phyloP scores from a whole-genome alignment of 1,140 invertebrate species.

The Bombus consobrinus region DNA sequence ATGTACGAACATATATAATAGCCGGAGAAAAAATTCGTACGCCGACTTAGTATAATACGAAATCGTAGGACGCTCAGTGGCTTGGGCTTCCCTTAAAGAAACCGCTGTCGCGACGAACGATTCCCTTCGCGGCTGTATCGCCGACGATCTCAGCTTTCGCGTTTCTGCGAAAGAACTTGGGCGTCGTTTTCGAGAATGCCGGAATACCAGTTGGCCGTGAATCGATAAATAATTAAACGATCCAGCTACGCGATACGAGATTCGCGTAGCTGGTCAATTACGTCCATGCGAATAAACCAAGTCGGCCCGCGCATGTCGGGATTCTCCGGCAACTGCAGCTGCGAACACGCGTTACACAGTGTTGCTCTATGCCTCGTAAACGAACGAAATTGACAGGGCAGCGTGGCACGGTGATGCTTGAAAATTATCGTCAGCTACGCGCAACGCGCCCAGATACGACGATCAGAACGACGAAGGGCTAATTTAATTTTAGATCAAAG shows the following conservation, averaged over 20 bases:
- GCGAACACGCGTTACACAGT: neutral
- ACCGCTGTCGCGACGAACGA: neutral
- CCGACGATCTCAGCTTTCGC: neutral
- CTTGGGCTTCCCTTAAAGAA: conserved; percentile 13
- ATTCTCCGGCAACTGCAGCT: neutral
- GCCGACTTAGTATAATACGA: conserved; percentile 23
- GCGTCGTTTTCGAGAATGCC: no score
- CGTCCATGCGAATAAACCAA: neutral
- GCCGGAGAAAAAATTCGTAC: conserved; percentile 44
- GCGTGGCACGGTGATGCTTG: neutral
- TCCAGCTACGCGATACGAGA: neutral
- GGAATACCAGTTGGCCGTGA: no score
- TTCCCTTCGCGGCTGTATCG: neutral
- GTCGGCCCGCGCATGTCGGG: no score
- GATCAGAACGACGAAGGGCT: neutral
- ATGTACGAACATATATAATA: conserved; percentile 60
- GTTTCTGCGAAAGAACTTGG: neutral
- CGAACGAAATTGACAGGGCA: neutral
- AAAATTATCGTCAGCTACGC: conserved; percentile 39
- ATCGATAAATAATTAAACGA: conserved; percentile 10
- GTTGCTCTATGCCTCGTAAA: neutral
- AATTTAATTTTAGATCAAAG: conserved; percentile 64
- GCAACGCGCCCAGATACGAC: neutral
- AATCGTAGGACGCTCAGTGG: conserved; percentile 8
- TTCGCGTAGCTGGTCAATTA: neutral